Percentiles rank a stretch among this genome's conserved stretches.
Conservation (phyloP, 2,797 vertebrate species). For the Sorex maritimensis region DNA sequence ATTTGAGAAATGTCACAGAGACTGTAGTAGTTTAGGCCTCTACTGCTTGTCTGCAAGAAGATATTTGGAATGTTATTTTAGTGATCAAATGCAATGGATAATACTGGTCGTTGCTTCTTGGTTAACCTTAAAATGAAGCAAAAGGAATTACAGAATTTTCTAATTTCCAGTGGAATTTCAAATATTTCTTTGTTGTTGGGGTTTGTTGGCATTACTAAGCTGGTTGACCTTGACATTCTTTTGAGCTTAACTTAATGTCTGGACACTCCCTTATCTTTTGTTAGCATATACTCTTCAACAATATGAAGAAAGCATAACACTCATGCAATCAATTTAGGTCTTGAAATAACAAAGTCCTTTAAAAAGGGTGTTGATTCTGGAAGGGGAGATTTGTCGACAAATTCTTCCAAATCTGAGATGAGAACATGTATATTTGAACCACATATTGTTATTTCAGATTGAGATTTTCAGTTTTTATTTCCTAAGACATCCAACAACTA, state of each 20-base stretch:
- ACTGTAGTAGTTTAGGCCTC: slow-evolving; percentile 22
- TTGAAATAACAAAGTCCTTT: slow-evolving; percentile 63
- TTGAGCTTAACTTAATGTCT: slow-evolving; percentile 60
- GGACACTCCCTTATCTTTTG: slow-evolving; percentile 50
- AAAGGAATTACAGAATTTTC: slow-evolving; percentile 66
- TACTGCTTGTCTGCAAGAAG: slow-evolving; percentile 20
- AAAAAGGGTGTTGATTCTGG: slow-evolving; percentile 47
- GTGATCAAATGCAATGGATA: slow-evolving; percentile 71
- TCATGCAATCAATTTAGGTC: slow-evolving; percentile 45
- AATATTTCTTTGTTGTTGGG: slow-evolving; percentile 75
- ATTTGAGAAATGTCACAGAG: slow-evolving; percentile 66
- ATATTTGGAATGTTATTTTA: slow-evolving; percentile 67
- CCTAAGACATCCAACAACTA: neutral
- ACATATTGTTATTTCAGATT: slow-evolving; percentile 19
- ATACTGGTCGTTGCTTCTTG: slow-evolving; percentile 64
- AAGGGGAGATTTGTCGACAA: slow-evolving; percentile 40
- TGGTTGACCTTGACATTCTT: slow-evolving; percentile 61
- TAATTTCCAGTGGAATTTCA: slow-evolving; percentile 75
- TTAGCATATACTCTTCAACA: slow-evolving; percentile 49
- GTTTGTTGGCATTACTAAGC: slow-evolving; percentile 35
- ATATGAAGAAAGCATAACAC: slow-evolving; percentile 51
- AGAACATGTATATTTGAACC: slow-evolving; percentile 55
- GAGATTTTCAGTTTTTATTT: neutral
- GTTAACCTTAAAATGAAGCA: slow-evolving; percentile 71
- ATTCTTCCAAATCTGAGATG: slow-evolving; percentile 32